Percentiles rank a stretch among this genome's conserved stretches.
Conservation (phyloP, 1,140 invertebrate genomes). For the Pinna nobilis region DNA sequence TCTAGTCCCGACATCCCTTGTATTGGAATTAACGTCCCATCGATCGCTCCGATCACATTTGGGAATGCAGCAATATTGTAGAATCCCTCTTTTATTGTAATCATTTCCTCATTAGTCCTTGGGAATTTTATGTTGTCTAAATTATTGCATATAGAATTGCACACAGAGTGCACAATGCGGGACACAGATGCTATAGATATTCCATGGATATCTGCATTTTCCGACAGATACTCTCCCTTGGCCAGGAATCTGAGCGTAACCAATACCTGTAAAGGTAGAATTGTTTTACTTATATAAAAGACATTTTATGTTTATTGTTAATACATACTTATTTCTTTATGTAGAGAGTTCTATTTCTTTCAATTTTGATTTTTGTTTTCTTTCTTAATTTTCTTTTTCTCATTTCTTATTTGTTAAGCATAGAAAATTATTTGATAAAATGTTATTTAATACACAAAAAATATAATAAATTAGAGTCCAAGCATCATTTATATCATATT, state of each 20-base stretch:
- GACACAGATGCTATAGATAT: not conserved
- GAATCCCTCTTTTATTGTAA: conserved; percentile 16
- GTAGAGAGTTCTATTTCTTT: too few species aligned
- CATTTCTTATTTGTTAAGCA: too few species aligned
- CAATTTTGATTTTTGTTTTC: too few species aligned
- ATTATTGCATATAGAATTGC: not conserved
- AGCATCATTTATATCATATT: too few species aligned
- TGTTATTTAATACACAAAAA: too few species aligned
- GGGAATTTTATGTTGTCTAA: conserved; percentile 28
- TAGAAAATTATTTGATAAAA: too few species aligned
- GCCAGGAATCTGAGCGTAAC: not conserved
- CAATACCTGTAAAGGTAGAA: not conserved
- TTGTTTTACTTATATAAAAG: too few species aligned
- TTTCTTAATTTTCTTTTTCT: too few species aligned
- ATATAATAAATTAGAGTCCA: too few species aligned
- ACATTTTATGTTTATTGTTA: too few species aligned
- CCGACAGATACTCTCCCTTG: not conserved
- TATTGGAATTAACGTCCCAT: conserved; percentile 29
- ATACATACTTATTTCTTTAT: too few species aligned
- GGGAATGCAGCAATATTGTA: conserved; percentile 25
- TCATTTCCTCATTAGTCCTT: not conserved
- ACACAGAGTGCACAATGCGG: not conserved
- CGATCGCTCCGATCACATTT: conserved; percentile 30
- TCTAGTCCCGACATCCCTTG: conserved; percentile 5
- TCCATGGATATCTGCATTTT: not conserved